Percentiles rank a stretch among this genome's conserved stretches.
phyloP scores from a whole-genome alignment of 2,113 vertebrate genomes.

The Peromyscus leucopus region DNA sequence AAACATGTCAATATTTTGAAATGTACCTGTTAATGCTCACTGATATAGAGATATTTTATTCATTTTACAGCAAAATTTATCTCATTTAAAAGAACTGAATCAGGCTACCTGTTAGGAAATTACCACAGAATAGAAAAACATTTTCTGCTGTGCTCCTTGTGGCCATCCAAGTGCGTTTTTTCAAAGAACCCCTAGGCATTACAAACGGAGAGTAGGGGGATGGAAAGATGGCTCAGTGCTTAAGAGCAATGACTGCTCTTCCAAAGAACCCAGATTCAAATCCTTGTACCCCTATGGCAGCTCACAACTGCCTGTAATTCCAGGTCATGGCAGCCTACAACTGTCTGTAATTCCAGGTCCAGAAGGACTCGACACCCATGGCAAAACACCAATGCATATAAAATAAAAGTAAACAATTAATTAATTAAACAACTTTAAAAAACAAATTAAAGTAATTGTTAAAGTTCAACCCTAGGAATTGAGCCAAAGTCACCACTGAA shows the following conservation, averaged over 20 bases:
- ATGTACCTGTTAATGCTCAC: not conserved
- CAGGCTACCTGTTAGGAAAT: not conserved
- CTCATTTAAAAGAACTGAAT: constrained; percentile 21
- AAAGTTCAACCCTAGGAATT: not conserved
- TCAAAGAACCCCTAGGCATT: not conserved
- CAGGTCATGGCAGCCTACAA: too few species aligned
- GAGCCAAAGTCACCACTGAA: constrained; percentile 10
- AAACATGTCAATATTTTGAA: not conserved
- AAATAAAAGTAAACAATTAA: too few species aligned
- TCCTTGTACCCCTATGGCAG: too few species aligned
- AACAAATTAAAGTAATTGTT: not conserved
- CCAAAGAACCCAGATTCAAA: too few species aligned
- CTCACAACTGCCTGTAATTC: too few species aligned
- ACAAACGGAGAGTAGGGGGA: not conserved
- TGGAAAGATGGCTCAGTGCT: too few species aligned
- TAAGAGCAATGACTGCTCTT: too few species aligned
- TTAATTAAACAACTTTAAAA: too few species aligned
- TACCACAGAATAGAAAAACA: not conserved
- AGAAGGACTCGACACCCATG: too few species aligned
- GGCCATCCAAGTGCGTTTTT: not conserved
- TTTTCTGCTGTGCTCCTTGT: not conserved
- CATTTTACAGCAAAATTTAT: not conserved
- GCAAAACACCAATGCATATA: too few species aligned
- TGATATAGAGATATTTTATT: not conserved
- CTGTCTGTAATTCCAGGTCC: too few species aligned